Evolutionary conservation across 2,797 vertebrate species (phyloP).

Genomic region (Spea hammondii): DNA sequence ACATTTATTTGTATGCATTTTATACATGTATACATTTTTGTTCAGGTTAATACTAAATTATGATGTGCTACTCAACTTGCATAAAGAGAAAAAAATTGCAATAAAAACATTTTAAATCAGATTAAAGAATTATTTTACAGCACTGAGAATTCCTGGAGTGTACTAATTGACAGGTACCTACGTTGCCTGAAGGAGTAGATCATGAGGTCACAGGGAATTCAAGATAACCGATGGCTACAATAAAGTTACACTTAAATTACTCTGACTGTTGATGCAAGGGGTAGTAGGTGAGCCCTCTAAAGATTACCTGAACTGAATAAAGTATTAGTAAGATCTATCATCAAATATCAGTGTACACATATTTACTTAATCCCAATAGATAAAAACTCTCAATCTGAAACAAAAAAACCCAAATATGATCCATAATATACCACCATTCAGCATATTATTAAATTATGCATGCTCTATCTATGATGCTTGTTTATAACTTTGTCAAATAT

Average conservation of each 20-base stretch:
- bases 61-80: neutral
- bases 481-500: no score
- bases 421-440: neutral
- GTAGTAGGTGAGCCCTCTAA: constrained; percentile 22
- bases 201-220: constrained; percentile 27
- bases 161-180: constrained; percentile 44
- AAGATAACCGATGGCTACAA: constrained; percentile 41
- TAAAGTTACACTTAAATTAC: constrained; percentile 40
- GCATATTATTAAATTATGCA: no score
- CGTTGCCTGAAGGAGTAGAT: constrained; percentile 39
- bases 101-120: neutral
- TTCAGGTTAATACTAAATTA: neutral
- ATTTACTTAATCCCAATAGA: neutral
- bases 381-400: neutral
- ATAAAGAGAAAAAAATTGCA: constrained; percentile 11
- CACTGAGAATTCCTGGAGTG: constrained; percentile 21
- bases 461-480: no score
- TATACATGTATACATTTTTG: neutral
- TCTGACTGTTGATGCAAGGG: constrained; percentile 10
- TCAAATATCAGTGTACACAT: neutral
- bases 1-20: no score
- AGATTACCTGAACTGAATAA: constrained; percentile 24
- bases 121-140: neutral
- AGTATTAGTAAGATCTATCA: constrained; percentile 10
- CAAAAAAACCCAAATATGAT: no score